Percentiles rank a stretch among this genome's conserved stretches.
phyloP scores from a whole-genome alignment of 2,113 vertebrate genomes.

The Apteryx owenii region DNA sequence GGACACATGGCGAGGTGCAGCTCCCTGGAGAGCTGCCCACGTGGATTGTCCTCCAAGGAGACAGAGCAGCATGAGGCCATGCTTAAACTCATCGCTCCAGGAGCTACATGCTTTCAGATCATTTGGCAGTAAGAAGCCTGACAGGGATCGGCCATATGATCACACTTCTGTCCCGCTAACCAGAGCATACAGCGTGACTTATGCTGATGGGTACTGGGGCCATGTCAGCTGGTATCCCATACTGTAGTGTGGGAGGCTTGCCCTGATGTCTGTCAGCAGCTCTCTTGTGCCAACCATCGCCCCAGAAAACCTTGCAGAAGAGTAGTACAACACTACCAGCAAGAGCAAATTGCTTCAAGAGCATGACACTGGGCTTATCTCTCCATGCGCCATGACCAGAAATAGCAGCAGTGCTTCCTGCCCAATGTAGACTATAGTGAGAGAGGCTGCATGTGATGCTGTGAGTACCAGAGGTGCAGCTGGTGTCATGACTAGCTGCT shows the following conservation, averaged over 20 bases:
- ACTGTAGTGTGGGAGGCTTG: not conserved
- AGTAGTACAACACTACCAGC: accelerated
- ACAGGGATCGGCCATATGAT: not conserved
- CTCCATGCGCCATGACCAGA: accelerated
- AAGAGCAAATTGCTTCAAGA: not conserved
- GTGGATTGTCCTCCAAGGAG: not conserved
- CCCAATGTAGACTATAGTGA: accelerated
- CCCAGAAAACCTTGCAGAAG: not conserved
- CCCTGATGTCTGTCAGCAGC: conserved; percentile 10
- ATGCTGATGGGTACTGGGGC: not conserved
- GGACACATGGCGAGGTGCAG: not conserved
- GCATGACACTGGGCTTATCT: accelerated
- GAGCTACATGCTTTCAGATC: not conserved
- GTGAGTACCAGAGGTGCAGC: not conserved
- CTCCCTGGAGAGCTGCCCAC: not conserved
- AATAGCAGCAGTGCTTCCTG: not conserved
- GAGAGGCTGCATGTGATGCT: accelerated
- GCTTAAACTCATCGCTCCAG: not conserved
- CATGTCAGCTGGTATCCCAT: not conserved
- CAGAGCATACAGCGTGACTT: accelerated
- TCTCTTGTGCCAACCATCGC: not conserved
- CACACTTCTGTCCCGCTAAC: not conserved
- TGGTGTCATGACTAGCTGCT: not conserved
- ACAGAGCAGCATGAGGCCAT: not conserved
- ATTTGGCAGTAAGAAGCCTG: not conserved